phyloP scores from a whole-genome alignment of 2,797 vertebrate genomes.

The Gouania willdenowi region DNA sequence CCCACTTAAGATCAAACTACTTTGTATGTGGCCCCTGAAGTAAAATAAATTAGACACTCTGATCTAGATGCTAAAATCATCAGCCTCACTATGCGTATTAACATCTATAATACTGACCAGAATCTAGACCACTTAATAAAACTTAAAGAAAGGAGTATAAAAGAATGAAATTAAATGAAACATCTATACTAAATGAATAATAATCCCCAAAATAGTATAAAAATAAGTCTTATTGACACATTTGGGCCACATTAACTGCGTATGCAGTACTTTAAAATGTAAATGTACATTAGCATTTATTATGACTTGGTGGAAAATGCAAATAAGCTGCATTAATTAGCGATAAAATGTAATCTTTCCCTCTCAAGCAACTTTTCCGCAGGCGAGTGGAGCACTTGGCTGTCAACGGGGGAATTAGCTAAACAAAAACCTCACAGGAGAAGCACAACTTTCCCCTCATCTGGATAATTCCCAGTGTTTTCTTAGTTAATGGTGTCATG shows the following conservation, averaged over 20 bases:
- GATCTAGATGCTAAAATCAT: too few relatives aligned
- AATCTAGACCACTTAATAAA: too few relatives aligned
- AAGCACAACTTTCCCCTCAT: constrained; percentile 68
- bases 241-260: constrained; percentile 76
- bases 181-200: too few relatives aligned
- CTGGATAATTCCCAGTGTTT: constrained; percentile 72
- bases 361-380: constrained; percentile 56
- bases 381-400: constrained; percentile 61
- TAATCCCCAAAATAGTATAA: constrained; percentile 10
- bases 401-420: constrained; percentile 80
- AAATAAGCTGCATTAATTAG: constrained; percentile 81
- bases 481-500: constrained; percentile 66
- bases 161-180: too few relatives aligned
- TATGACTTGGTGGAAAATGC: constrained; percentile 79
- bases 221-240: constrained; percentile 72
- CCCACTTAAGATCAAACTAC: too few relatives aligned
- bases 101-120: too few relatives aligned
- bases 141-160: too few relatives aligned
- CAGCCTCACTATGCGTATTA: too few relatives aligned
- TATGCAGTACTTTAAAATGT: constrained; percentile 63
- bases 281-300: constrained; percentile 82
- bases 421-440: constrained; percentile 71
- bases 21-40: too few relatives aligned
- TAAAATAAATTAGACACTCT: too few relatives aligned
- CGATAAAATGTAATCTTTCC: constrained; percentile 75